These are phyloP conservation scores for Tetanocera ferruginea DNA, from an alignment of 2,888 invertebrate genomes.

Conservation along the genomic window DNA sequence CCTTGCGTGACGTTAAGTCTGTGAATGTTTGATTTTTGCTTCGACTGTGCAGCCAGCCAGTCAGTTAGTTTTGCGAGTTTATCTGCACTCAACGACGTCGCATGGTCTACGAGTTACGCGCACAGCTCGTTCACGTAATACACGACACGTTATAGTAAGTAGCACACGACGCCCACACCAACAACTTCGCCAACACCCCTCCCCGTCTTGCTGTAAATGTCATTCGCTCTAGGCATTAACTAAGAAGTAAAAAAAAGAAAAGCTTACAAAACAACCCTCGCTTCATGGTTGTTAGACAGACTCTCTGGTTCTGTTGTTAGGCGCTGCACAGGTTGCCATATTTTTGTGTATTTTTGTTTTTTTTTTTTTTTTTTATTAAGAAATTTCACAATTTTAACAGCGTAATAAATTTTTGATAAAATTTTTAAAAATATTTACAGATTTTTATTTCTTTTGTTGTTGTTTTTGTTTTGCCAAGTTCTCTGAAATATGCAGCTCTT, in stretches of 20 bases:
- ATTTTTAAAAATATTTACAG: no score
- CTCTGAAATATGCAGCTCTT: no score
- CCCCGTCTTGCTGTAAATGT: not conserved
- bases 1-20: constrained; percentile 8
- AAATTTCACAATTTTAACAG: no score
- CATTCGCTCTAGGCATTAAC: not conserved
- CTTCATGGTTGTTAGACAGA: no score
- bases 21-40: constrained; percentile 5
- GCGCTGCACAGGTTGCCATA: not conserved
- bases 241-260: no score
- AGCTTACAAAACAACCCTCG: no score
- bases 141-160: not conserved
- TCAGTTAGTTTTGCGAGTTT: not conserved
- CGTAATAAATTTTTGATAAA: no score
- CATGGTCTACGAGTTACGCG: constrained; percentile 20
- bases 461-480: no score
- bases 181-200: not conserved
- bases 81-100: constrained; percentile 19
- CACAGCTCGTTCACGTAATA: not conserved
- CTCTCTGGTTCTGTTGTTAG: no score
- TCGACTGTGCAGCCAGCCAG: not conserved
- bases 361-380: not conserved
- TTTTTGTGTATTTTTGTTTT: not conserved
- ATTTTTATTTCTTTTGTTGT: no score
- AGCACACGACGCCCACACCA: constrained; percentile 11